Conservation (phyloP, 92 coral and sea anemone species). For the Muricea muricata region DNA sequence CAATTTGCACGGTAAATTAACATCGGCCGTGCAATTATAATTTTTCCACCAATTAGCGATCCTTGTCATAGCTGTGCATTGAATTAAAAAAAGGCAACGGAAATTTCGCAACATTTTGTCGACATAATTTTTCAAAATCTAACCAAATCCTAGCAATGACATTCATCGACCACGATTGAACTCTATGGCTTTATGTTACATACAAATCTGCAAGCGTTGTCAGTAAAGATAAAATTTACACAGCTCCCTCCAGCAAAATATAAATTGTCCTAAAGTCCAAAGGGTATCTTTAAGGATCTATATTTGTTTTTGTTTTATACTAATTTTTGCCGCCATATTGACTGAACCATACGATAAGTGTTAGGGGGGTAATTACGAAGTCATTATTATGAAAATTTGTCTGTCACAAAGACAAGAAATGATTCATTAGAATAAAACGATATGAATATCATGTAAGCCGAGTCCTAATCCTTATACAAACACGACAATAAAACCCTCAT, state of each 20-base stretch:
- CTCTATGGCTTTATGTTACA: too few species aligned
- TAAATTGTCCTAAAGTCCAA: neutral
- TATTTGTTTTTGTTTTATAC: neutral
- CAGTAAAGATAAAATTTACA: neutral
- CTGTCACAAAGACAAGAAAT: neutral
- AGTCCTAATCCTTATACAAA: constrained; percentile 30
- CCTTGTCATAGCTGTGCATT: too few species aligned
- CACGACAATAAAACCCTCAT: constrained; percentile 18
- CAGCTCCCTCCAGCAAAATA: neutral
- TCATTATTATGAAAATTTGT: constrained; percentile 3
- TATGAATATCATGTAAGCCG: constrained; percentile 20
- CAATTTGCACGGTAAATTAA: too few species aligned
- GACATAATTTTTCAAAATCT: too few species aligned
- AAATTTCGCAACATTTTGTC: too few species aligned
- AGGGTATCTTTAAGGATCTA: neutral
- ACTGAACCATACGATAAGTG: neutral
- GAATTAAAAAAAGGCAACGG: too few species aligned
- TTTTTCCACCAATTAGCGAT: too few species aligned
- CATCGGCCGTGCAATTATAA: too few species aligned
- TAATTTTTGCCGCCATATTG: neutral
- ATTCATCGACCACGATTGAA: too few species aligned
- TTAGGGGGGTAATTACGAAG: neutral
- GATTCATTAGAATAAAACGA: neutral
- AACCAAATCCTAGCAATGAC: too few species aligned
- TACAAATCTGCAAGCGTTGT: too few species aligned